Base-by-base conservation (phyloP, 2,888 invertebrate genomes). In the Elysia crispata region DNA sequence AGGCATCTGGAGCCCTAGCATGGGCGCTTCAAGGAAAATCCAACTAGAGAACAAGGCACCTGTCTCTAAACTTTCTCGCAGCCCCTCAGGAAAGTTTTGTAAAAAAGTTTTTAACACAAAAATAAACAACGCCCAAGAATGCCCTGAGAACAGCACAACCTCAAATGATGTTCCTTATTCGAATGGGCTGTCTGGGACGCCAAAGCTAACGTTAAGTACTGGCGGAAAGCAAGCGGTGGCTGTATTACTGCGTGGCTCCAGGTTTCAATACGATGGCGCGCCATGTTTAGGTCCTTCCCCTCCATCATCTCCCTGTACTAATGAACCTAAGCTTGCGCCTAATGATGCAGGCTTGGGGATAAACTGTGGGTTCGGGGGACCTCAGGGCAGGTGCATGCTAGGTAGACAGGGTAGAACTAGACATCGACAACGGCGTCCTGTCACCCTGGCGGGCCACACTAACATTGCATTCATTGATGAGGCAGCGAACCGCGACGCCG, bases 381-480 rank as follows among this genome's bases (percentile, higher is more conserved):
- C 23, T 60, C 20, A 23, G 60, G 60, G 8, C n/a, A 23, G 6
- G 6, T 60, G 60, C 60, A 41, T 41, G 41, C 41, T 41, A 41
- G 41, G 41, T 41, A 41, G 41, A 6, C 41, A 41, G 41, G 41
- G 5, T 41, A 41, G 41, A 41, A 41, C 41, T 41, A 41, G 41
- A 11, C 41, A 41, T 41, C 41, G 41, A 11, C 41, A 41, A 3
- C 41, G 41, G 41, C 60, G 23, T 20, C 60, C 60, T 60, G 23
- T 5, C 23, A 6, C 60, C 60, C 33, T 31, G 28, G 30, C 13
- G 13, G 73, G 25, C 73, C 18, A 79, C 28, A 79, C 64, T 79
- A 79, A 79, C 67, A 72, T 50, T 57, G 54, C 50, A 74, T 74
- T 79, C 57, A 74, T 75, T 79, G 79, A 79, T 74, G 70, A 76